Conservation (phyloP, 2,113 vertebrate genomes). For the Lophura nycthemera region DNA sequence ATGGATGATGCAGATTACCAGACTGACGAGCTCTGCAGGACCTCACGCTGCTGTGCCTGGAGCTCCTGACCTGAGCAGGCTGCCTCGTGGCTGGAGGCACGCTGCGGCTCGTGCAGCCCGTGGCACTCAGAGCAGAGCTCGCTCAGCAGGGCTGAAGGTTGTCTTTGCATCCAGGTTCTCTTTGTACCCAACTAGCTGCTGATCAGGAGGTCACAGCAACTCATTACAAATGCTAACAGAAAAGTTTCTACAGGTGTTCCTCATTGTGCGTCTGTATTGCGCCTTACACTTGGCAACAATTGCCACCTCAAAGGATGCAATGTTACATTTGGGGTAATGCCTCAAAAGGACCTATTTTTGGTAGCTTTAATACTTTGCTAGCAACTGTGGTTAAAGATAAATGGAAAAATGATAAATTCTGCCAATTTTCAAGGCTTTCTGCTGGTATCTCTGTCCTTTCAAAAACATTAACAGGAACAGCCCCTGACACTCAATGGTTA, state of each 20-base stretch:
- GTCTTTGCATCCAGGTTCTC: neutral
- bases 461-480: neutral
- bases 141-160: neutral
- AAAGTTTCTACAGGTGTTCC: neutral
- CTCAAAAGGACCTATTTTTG: neutral
- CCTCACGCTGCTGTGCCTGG: rapidly evolving
- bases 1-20: neutral
- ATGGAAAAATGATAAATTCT: neutral
- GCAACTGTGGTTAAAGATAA: neutral
- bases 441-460: neutral
- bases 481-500: rapidly evolving
- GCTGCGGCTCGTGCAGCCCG: neutral
- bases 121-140: neutral
- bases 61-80: neutral
- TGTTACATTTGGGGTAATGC: neutral
- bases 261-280: neutral
- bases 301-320: neutral
- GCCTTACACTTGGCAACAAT: neutral
- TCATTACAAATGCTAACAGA: neutral
- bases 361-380: neutral
- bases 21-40: neutral
- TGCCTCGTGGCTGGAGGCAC: neutral
- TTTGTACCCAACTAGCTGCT: neutral
- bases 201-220: rapidly evolving
- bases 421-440: neutral